Conservation (phyloP, 2,888 invertebrate species). For the Athalia cordata region DNA sequence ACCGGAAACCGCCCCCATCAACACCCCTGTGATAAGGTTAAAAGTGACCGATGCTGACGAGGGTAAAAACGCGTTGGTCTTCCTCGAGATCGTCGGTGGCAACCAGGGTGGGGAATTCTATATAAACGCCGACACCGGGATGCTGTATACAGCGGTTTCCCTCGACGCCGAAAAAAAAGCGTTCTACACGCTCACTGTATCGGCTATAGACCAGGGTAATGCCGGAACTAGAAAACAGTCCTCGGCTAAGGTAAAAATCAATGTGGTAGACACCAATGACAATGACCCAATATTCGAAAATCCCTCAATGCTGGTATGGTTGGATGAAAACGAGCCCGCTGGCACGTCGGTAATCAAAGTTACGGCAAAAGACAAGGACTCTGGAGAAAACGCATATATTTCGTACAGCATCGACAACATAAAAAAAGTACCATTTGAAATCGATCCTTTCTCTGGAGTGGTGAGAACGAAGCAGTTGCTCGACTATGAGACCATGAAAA, state of each 20-base stretch:
- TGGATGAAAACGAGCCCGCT: constrained; percentile 92
- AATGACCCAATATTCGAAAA: constrained; percentile 93
- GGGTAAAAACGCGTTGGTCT: constrained; percentile 88
- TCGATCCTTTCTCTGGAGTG: constrained; percentile 94
- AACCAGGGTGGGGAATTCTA: constrained; percentile 92
- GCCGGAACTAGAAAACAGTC: constrained; percentile 89
- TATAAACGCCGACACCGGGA: constrained; percentile 91
- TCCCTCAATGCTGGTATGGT: constrained; percentile 80
- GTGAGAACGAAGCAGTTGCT: constrained; percentile 89
- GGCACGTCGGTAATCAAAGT: constrained; percentile 91
- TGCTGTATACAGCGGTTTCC: constrained; percentile 87
- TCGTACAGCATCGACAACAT: constrained; percentile 95
- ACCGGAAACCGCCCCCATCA: constrained; percentile 91
- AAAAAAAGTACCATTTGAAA: constrained; percentile 94
- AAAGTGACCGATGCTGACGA: constrained; percentile 91
- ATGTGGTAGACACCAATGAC: constrained; percentile 94
- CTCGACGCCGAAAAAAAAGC: constrained; percentile 91
- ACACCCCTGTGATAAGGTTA: constrained; percentile 90
- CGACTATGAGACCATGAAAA: constrained; percentile 93
- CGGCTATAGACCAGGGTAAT: constrained; percentile 92
- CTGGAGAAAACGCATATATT: constrained; percentile 95
- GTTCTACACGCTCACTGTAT: constrained; percentile 90
- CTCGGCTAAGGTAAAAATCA: constrained; percentile 92
- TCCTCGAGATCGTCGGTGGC: constrained; percentile 92
- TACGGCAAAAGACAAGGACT: constrained; percentile 90